Conservation (phyloP, 2,797 vertebrate genomes). For the Pygocentrus nattereri region DNA sequence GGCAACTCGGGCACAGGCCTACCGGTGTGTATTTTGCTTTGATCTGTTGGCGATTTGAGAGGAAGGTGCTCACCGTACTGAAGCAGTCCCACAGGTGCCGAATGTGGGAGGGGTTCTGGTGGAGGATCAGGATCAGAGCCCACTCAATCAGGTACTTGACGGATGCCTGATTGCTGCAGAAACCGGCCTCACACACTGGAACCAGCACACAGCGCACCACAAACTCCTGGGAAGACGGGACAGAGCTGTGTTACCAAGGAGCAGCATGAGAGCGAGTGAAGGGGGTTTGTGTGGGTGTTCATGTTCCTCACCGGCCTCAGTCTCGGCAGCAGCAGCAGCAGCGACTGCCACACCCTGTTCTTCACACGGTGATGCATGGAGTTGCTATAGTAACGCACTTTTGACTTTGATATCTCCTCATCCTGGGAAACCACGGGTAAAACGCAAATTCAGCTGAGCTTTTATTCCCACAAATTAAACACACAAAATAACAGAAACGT, state of each 20-base stretch:
- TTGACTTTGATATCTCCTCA: conserved; percentile 83
- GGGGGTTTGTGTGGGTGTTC: background rate
- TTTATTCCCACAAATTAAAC: background rate
- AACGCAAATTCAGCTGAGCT: background rate
- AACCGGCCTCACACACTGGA: conserved; percentile 86
- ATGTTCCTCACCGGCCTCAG: conserved; percentile 82
- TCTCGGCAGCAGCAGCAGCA: conserved; percentile 88
- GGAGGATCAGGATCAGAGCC: conserved; percentile 88
- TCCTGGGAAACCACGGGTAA: conserved; percentile 82
- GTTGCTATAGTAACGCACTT: conserved; percentile 89
- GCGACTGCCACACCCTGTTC: conserved; percentile 91
- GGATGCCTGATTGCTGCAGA: conserved; percentile 91
- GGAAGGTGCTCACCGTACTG: conserved; percentile 70
- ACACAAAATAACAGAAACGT: background rate
- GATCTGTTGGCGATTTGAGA: background rate
- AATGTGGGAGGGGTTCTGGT: conserved; percentile 83
- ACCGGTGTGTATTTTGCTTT: background rate
- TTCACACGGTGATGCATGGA: conserved; percentile 92
- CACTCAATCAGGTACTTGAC: conserved; percentile 96
- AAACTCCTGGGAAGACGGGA: conserved; percentile 79
- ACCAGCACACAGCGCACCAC: conserved; percentile 78
- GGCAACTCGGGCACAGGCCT: too few species aligned
- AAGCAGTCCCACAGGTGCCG: conserved; percentile 90
- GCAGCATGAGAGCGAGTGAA: background rate
- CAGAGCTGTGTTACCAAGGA: background rate